Percentiles rank a stretch among this genome's conserved stretches.
phyloP scores from a whole-genome alignment of 2,888 invertebrate genomes.

The Ophion obscuratus region DNA sequence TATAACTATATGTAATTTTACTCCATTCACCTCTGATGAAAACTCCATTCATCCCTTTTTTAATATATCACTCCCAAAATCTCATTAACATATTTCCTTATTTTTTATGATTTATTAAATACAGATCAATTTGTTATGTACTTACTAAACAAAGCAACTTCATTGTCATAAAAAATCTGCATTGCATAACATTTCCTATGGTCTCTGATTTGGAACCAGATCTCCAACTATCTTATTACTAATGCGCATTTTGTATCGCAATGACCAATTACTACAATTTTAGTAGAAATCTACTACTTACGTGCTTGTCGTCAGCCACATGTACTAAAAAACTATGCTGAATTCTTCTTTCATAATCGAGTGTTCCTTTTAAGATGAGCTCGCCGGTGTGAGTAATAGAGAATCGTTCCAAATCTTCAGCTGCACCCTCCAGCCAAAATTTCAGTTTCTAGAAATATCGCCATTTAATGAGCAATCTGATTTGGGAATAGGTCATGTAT shows the following conservation, averaged over 20 bases:
- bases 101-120: too few species aligned
- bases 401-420: slow-evolving; percentile 90
- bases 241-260: not conserved
- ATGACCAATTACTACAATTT: not conserved
- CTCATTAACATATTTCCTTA: too few species aligned
- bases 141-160: too few species aligned
- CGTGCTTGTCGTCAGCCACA: slow-evolving; percentile 91
- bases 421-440: slow-evolving; percentile 90
- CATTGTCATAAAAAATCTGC: too few species aligned
- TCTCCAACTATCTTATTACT: too few species aligned
- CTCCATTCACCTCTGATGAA: too few species aligned
- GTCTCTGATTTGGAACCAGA: too few species aligned
- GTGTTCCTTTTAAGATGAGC: slow-evolving; percentile 89
- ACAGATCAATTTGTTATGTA: too few species aligned
- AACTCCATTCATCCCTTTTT: too few species aligned
- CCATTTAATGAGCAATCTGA: not conserved
- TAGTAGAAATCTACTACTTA: slow-evolving; percentile 81
- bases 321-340: slow-evolving; percentile 91
- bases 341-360: slow-evolving; percentile 92
- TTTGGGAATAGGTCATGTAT: not conserved
- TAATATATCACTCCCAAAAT: too few species aligned
- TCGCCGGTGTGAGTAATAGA: slow-evolving; percentile 92
- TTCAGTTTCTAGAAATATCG: slow-evolving; percentile 86
- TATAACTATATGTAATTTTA: too few species aligned
- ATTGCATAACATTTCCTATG: too few species aligned